Conservation (phyloP, 2,113 vertebrate genomes). For the Lycaon pictus region DNA sequence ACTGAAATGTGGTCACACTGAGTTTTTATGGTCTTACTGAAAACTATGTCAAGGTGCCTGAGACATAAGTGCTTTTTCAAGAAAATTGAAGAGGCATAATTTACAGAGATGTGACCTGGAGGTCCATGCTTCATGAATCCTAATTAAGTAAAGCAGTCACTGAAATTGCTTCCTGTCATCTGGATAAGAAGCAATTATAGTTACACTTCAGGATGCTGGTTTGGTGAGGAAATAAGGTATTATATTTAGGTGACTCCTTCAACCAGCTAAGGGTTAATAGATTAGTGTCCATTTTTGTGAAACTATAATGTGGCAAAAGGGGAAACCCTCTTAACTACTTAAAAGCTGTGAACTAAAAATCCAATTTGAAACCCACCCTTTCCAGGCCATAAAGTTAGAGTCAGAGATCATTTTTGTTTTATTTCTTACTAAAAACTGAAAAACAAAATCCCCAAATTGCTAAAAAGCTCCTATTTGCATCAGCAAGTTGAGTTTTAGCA, state of each 20-base stretch:
- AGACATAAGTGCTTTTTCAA: slow-evolving; percentile 46
- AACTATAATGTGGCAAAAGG: not conserved
- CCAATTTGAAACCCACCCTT: not conserved
- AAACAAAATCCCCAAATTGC: not conserved
- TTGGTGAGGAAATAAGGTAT: slow-evolving; percentile 39
- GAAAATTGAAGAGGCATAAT: slow-evolving; percentile 60
- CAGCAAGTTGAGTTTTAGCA: slow-evolving; percentile 14
- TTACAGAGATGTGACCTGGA: slow-evolving; percentile 59
- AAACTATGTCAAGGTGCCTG: slow-evolving; percentile 15
- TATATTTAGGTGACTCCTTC: slow-evolving; percentile 55
- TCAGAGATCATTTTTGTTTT: slow-evolving; percentile 41
- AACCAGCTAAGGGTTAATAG: slow-evolving; percentile 62
- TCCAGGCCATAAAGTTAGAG: not conserved
- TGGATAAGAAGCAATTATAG: slow-evolving; percentile 71
- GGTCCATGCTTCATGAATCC: slow-evolving; percentile 32
- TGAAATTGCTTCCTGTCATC: slow-evolving; percentile 78
- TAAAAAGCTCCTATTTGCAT: not conserved
- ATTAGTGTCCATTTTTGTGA: not conserved
- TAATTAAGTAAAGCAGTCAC: slow-evolving; percentile 68
- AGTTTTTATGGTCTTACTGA: not conserved
- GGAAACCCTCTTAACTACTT: not conserved
- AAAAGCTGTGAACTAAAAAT: slow-evolving; percentile 22
- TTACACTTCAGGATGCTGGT: slow-evolving; percentile 38
- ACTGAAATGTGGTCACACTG: not conserved
- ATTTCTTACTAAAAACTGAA: not conserved